These are phyloP conservation scores for Sarcophaga caerulescens DNA, from an alignment of 2,888 invertebrate species.

Conservation along the genomic window DNA sequence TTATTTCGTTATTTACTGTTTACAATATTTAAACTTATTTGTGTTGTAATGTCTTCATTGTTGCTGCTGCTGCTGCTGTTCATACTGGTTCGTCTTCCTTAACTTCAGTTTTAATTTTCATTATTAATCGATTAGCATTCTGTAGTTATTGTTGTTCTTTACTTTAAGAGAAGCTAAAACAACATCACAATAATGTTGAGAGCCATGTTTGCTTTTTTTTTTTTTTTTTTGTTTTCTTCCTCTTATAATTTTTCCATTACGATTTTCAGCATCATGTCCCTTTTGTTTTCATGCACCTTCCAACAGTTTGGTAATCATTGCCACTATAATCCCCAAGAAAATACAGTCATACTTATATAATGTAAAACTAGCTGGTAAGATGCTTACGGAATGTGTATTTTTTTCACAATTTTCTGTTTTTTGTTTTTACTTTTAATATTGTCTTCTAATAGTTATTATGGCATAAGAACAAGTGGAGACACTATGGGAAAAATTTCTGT, in stretches of 20 bases:
- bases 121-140: slow-evolving; percentile 73
- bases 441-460: neutral
- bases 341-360: slow-evolving; percentile 9
- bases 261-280: slow-evolving; percentile 15
- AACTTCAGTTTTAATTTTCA: slow-evolving; percentile 70
- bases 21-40: neutral
- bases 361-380: slow-evolving; percentile 28
- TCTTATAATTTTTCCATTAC: slow-evolving; percentile 6
- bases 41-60: slow-evolving; percentile 18
- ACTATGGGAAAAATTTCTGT: slow-evolving; percentile 31
- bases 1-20: too few relatives aligned
- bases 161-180: slow-evolving; percentile 44
- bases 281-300: slow-evolving; percentile 56
- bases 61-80: slow-evolving; percentile 44
- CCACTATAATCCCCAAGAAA: slow-evolving; percentile 53
- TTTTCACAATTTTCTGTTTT: neutral
- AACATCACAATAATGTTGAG: slow-evolving; percentile 32
- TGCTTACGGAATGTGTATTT: slow-evolving; percentile 19
- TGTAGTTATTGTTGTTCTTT: slow-evolving; percentile 60
- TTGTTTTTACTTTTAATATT: slow-evolving; percentile 10
- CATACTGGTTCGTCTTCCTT: slow-evolving; percentile 22
- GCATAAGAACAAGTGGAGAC: slow-evolving; percentile 22
- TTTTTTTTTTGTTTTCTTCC: slow-evolving; percentile 1
- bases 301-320: slow-evolving; percentile 58
- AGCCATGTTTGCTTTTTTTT: slow-evolving; percentile 21